Base-by-base conservation (phyloP, 2,888 invertebrate species). In the Napeogenes inachia region DNA sequence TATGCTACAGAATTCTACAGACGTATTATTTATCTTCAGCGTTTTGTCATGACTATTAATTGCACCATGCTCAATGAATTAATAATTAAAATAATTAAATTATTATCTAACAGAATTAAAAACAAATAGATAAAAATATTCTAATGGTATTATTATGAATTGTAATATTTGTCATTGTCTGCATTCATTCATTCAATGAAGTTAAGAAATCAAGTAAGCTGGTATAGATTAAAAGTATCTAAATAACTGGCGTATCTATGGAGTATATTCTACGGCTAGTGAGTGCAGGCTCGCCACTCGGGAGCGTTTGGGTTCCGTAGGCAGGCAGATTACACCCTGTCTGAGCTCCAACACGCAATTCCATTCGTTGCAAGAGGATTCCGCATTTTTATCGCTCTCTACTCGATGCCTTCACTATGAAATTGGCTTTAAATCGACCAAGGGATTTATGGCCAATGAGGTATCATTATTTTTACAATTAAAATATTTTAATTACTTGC, bases 271-370 rank as follows among this genome's bases (percentile, higher is more conserved):
- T 86, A 63, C 82, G 86, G 4, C 67, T 50, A 62, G 74, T 72
- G 75, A 82, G 79, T 81, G 82, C 82, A 81, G 76, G 75, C 76
- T 74, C 78, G 80, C 75, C 84, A 82, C 87, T 77, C 79, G 82
- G 87, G 87, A 85, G 77, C 85, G 83, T 83, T 85, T 81, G 86
- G 86, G 87, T 79, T 80, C 83, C 81, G 84, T 80, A 85, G 85
- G 86, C 81, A 82, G 82, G 81, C 87, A 87, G 86, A 89, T 88
- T 89, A 87, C 88, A 85, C 86, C 82, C 86, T 78, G 86, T 89
- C 89, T 88, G 87, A 88, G 89, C 86, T 79, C 82, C 85, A 79
- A 84, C 86, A 89, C 89, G 88, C 87, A 89, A 89, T 89, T 84
- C 87, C 84, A 84, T 82, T 82, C 81, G 80, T 72, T 83, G 82